Percentiles rank a stretch among this genome's conserved stretches.
These are phyloP conservation scores for Ichneumon xanthorius DNA, from an alignment of 2,888 invertebrate species.

Conservation along the genomic window DNA sequence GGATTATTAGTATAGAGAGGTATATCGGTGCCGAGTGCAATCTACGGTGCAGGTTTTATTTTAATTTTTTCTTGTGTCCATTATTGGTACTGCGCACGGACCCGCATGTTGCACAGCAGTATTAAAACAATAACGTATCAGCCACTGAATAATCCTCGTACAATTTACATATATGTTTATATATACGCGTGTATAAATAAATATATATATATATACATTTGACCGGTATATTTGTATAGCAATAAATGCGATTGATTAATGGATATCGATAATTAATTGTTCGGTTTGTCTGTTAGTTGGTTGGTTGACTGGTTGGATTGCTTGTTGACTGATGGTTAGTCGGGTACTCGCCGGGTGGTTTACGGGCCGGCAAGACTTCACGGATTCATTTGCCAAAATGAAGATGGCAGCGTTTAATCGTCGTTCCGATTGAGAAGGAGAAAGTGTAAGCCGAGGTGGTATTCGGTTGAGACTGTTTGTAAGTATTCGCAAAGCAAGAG, in stretches of 20 bases:
- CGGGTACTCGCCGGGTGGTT: constrained; percentile 43
- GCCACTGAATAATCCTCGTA: constrained; percentile 27
- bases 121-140: neutral
- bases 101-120: neutral
- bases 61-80: constrained; percentile 17
- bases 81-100: neutral
- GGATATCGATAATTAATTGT: constrained; percentile 56
- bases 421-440: neutral
- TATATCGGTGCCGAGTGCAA: constrained; percentile 61
- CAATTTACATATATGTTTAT: constrained; percentile 21
- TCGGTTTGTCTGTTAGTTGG: constrained; percentile 70
- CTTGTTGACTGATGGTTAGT: constrained; percentile 66
- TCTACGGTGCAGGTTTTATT: constrained; percentile 61
- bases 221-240: constrained; percentile 19
- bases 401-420: constrained; percentile 10
- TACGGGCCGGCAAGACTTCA: constrained; percentile 1
- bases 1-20: constrained; percentile 23
- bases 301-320: constrained; percentile 71
- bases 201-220: constrained; percentile 39
- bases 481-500: neutral
- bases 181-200: constrained; percentile 29
- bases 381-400: neutral
- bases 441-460: constrained; percentile 41
- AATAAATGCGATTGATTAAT: constrained; percentile 36
- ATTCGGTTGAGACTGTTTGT: constrained; percentile 2